Base-by-base conservation (phyloP, 2,888 invertebrate species). In the Sycophila texana region DNA sequence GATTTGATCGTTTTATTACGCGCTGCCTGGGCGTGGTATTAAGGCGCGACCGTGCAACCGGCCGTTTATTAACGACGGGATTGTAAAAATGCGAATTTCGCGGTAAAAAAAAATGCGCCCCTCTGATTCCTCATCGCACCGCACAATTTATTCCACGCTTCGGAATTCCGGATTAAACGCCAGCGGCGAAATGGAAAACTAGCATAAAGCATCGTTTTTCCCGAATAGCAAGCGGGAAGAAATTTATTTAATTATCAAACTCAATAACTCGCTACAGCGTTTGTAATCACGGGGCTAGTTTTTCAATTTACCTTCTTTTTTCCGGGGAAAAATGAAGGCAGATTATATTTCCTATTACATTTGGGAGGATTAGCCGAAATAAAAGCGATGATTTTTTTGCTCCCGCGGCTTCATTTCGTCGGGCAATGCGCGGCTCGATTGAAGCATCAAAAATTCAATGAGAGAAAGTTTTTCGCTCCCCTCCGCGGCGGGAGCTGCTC, bases 391-490 rank as follows among this genome's bases (percentile, higher is more conserved):
- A 39, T 7, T 10, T 39, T 39, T 72, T 61, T 72, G 49, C 26
- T 26, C 47, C 26, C 4, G 16, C 22, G 3, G 39, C n/a, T 75
- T 61, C 55, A 51, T 53, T 68, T 12, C 58, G 39, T 26, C 60
- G 12, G 61, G n/a, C 22, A 14, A 18, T 20, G 73, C 61, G 53
- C 67, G 68, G 74, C 70, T 60, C 39, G 72, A 79, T 79, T 72
- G 66, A 71, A 66, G 71, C 47, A 72, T 79, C 39, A 67, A 75
- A 72, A 74, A 79, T 79, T 79, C 65, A 79, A 65, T 68, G 60
- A 71, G 65, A 65, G 70, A 51, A 65, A 47, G 65, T 71, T 77
- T 63, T 76, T 18, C 20, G 58, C 30, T 26, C 39, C 55, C 39
- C 47, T 30, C 14, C 71, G 22, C n/a, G 39, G 47, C 14, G 14